Evolutionary conservation across 2,888 invertebrate species (phyloP).

Genomic region (Phyllotreta cruciferae): DNA sequence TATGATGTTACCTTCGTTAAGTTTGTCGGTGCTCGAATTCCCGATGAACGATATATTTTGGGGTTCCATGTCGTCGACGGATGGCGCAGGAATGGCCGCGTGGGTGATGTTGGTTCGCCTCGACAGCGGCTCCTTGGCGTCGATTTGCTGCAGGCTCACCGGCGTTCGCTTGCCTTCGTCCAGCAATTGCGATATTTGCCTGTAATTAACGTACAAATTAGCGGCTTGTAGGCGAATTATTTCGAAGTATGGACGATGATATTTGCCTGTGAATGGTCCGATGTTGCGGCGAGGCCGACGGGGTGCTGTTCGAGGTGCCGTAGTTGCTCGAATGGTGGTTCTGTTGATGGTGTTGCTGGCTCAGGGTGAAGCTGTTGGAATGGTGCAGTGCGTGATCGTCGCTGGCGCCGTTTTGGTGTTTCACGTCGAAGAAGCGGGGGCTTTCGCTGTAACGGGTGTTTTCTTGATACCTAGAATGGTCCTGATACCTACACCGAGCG

Average conservation of each 20-base stretch:
- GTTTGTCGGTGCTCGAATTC: slow-evolving; percentile 65
- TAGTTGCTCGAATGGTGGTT: slow-evolving; percentile 64
- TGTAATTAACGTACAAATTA: slow-evolving; percentile 22
- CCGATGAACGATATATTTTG: slow-evolving; percentile 93
- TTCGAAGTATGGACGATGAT: too few species aligned
- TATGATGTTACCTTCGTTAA: slow-evolving; percentile 50
- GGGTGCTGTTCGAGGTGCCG: slow-evolving; percentile 61
- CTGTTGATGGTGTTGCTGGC: slow-evolving; percentile 59
- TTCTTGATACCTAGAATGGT: slow-evolving; percentile 42
- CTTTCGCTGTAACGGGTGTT: slow-evolving; percentile 47
- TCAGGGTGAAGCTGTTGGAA: slow-evolving; percentile 67
- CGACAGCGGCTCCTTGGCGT: slow-evolving; percentile 48
- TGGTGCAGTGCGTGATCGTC: slow-evolving; percentile 61
- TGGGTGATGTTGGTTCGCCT: slow-evolving; percentile 59
- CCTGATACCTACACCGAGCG: slow-evolving; percentile 24
- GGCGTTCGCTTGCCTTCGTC: slow-evolving; percentile 58
- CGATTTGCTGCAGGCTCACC: slow-evolving; percentile 64
- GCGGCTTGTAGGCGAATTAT: too few species aligned
- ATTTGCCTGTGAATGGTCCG: slow-evolving; percentile 65
- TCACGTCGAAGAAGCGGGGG: slow-evolving; percentile 46
- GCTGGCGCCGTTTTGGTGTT: slow-evolving; percentile 52
- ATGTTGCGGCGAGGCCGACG: slow-evolving; percentile 72
- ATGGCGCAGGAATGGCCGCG: slow-evolving; percentile 70
- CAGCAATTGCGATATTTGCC: slow-evolving; percentile 64
- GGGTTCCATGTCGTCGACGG: slow-evolving; percentile 88